These are phyloP conservation scores for Prietella phreatophila DNA, from an alignment of 2,113 vertebrate species.

Conservation along the genomic window DNA sequence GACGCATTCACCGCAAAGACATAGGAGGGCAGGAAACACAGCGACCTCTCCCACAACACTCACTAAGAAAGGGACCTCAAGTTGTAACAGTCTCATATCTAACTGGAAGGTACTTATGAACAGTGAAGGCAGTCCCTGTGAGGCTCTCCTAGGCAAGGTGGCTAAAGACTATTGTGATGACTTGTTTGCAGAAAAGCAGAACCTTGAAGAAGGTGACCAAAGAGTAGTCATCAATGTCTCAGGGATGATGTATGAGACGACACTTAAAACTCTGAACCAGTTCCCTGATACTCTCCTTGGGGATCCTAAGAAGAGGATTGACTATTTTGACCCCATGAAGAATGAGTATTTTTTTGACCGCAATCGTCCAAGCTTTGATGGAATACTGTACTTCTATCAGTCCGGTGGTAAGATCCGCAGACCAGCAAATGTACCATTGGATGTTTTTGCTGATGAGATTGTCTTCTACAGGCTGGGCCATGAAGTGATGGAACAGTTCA, in stretches of 20 bases:
- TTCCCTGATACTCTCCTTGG: slow-evolving; percentile 92
- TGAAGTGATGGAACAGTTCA: slow-evolving; percentile 93
- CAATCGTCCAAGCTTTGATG: slow-evolving; percentile 96
- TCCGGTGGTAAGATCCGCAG: slow-evolving; percentile 90
- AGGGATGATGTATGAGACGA: slow-evolving; percentile 89
- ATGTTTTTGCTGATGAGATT: slow-evolving; percentile 92
- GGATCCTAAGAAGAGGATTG: slow-evolving; percentile 84
- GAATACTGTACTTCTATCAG: slow-evolving; percentile 96
- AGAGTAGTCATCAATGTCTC: slow-evolving; percentile 93
- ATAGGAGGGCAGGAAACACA: slow-evolving; percentile 56
- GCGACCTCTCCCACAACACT: slow-evolving; percentile 63
- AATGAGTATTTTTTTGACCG: slow-evolving; percentile 97
- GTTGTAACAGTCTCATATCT: slow-evolving; percentile 81
- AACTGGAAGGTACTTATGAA: slow-evolving; percentile 81
- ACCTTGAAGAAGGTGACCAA: slow-evolving; percentile 81
- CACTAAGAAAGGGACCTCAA: slow-evolving; percentile 73
- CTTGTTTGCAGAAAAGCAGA: slow-evolving; percentile 75
- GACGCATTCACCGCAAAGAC: slow-evolving; percentile 62
- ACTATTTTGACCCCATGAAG: slow-evolving; percentile 93
- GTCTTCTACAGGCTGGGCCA: slow-evolving; percentile 90
- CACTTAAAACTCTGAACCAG: slow-evolving; percentile 86
- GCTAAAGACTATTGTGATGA: slow-evolving; percentile 77
- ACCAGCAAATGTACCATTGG: slow-evolving; percentile 91
- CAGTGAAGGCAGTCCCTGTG: slow-evolving; percentile 78
- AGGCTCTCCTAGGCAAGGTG: slow-evolving; percentile 84